Evolutionary conservation across 2,797 vertebrate genomes (phyloP).

Genomic region (Nasua narica): DNA sequence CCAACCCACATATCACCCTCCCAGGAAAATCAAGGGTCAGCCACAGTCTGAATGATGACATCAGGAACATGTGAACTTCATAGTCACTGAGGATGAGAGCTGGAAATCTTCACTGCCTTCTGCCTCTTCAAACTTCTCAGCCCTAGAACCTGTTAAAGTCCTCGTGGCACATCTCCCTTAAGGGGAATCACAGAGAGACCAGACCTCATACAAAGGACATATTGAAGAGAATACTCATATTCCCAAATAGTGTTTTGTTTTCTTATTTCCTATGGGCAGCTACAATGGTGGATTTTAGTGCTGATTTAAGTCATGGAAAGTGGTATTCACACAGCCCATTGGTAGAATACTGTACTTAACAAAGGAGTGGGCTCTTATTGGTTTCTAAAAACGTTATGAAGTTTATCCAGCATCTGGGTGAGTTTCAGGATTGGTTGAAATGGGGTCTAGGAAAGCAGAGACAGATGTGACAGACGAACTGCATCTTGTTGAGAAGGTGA

Average conservation of each 20-base stretch:
- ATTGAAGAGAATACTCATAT: rapidly evolving
- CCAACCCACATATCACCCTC: rapidly evolving
- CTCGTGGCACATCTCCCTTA: rapidly evolving
- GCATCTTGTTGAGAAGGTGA: neutral
- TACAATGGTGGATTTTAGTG: neutral
- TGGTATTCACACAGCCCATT: neutral
- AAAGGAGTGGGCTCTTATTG: neutral
- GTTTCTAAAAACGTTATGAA: neutral
- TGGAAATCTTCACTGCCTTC: neutral
- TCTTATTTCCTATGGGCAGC: neutral
- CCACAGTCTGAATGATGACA: neutral
- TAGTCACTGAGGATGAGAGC: rapidly evolving
- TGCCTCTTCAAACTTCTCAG: too few species aligned
- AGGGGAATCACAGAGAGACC: neutral
- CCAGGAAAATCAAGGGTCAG: too few species aligned
- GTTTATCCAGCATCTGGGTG: neutral
- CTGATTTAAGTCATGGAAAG: neutral
- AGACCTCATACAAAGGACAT: neutral
- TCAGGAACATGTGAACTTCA: neutral
- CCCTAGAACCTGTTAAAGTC: rapidly evolving
- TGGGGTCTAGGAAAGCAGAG: neutral
- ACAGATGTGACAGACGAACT: neutral
- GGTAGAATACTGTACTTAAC: neutral
- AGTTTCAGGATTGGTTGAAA: neutral
- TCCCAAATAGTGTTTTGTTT: neutral